Conservation (phyloP, 53 echinoderm and acorn worm species). For the Hippasteria phrygiana region DNA sequence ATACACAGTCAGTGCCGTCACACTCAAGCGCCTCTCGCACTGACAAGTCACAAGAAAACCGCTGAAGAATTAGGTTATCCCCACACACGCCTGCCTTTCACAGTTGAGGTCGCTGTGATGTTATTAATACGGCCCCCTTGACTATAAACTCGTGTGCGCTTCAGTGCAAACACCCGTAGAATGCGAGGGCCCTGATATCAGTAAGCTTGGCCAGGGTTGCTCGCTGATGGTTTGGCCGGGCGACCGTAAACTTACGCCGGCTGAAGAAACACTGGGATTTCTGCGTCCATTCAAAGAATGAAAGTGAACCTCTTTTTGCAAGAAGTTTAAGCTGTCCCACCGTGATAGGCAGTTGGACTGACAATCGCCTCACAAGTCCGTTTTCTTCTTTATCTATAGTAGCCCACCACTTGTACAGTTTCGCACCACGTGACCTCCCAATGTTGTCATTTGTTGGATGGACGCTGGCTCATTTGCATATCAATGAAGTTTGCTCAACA, state of each 20-base stretch:
- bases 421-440: conserved; percentile 80
- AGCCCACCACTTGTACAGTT: conserved; percentile 59
- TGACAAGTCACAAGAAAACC: conserved; percentile 55
- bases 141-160: conserved; percentile 56
- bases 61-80: conserved; percentile 64
- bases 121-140: conserved; percentile 44
- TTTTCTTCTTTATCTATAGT: conserved; percentile 67
- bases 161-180: conserved; percentile 59
- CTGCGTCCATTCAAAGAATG: conserved; percentile 47
- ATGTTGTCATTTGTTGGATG: conserved; percentile 91
- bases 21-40: conserved; percentile 62
- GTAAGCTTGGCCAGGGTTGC: neutral
- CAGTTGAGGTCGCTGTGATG: conserved; percentile 69
- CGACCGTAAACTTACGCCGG: conserved; percentile 40
- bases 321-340: conserved; percentile 49
- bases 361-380: conserved; percentile 52
- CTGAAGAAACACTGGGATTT: conserved; percentile 48
- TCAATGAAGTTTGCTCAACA: conserved; percentile 83
- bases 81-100: conserved; percentile 68
- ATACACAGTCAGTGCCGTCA: conserved; percentile 56
- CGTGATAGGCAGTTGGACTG: conserved; percentile 57
- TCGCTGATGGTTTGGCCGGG: conserved; percentile 15
- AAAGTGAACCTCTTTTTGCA: conserved; percentile 52
- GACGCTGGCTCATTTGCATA: conserved; percentile 89
- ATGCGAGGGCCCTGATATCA: neutral